phyloP scores from a whole-genome alignment of 1,140 invertebrate species.

The Bicyclus anynana region DNA sequence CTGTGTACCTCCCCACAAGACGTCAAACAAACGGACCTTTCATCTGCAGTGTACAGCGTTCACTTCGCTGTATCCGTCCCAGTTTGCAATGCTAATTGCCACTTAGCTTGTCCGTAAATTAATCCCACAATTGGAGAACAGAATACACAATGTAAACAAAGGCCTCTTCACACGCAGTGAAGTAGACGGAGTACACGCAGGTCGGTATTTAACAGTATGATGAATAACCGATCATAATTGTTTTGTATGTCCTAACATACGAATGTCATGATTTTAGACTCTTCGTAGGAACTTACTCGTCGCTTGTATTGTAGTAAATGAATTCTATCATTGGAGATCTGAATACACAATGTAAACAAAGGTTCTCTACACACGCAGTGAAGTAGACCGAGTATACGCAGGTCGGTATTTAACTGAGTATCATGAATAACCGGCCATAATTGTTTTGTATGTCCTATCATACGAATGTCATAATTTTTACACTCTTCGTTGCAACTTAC shows the following conservation, averaged over 20 bases:
- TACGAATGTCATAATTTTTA: no score
- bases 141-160: slow-evolving; percentile 4
- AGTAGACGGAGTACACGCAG: neutral
- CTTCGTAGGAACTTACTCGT: no score
- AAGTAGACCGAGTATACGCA: neutral
- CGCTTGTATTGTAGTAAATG: no score
- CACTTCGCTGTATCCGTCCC: slow-evolving; percentile 7
- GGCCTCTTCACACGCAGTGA: neutral
- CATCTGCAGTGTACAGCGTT: slow-evolving; percentile 6
- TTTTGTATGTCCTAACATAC: no score
- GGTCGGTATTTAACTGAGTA: no score
- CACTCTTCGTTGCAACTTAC: no score
- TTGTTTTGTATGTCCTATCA: no score
- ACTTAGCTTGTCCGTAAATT: slow-evolving; percentile 7
- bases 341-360: slow-evolving; percentile 4
- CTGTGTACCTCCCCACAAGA: neutral
- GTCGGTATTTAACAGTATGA: no score
- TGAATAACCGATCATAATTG: no score
- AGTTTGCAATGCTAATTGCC: slow-evolving; percentile 16
- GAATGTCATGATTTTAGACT: no score
- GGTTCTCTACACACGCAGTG: neutral
- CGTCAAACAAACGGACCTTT: slow-evolving; percentile 6
- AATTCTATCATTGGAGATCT: neutral
- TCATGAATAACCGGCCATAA: no score
- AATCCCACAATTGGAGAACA: neutral